Evolutionary conservation across 92 coral and sea anemone species (phyloP).

Genomic region (Epizoanthus ramosus): DNA sequence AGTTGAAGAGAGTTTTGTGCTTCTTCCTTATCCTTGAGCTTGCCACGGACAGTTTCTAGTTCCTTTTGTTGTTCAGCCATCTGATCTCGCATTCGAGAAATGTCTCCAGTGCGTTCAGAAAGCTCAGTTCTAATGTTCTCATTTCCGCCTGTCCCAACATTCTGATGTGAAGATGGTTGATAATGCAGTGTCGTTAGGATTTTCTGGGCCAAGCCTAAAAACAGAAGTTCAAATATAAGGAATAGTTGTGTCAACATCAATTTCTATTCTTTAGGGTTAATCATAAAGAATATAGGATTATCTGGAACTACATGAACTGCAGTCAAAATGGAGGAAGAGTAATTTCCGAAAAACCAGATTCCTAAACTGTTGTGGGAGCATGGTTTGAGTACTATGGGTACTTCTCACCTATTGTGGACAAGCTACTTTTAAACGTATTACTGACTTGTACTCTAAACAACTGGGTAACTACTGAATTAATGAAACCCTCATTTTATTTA

Average conservation of each 20-base stretch:
- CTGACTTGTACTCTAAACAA: too few species aligned
- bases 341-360: too few species aligned
- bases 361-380: too few species aligned
- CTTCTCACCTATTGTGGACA: too few species aligned
- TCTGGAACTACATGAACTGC: too few species aligned
- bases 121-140: conserved; percentile 66
- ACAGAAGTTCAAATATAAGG: background rate
- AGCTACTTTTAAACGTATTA: too few species aligned
- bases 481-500: too few species aligned
- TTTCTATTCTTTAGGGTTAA: background rate
- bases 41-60: conserved; percentile 65
- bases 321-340: too few species aligned
- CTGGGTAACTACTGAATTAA: too few species aligned
- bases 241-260: background rate
- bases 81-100: conserved; percentile 77
- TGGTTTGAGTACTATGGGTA: too few species aligned
- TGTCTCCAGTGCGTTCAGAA: conserved; percentile 73
- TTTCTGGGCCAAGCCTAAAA: conserved; percentile 76
- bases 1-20: conserved; percentile 65
- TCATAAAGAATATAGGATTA: too few species aligned
- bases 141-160: conserved; percentile 46
- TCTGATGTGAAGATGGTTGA: conserved; percentile 30
- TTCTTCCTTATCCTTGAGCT: conserved; percentile 63
- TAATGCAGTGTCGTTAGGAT: conserved; percentile 51
- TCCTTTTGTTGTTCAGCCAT: conserved; percentile 74